Base-by-base conservation (phyloP, 2,888 invertebrate genomes). In the Drosophila meridiana region DNA sequence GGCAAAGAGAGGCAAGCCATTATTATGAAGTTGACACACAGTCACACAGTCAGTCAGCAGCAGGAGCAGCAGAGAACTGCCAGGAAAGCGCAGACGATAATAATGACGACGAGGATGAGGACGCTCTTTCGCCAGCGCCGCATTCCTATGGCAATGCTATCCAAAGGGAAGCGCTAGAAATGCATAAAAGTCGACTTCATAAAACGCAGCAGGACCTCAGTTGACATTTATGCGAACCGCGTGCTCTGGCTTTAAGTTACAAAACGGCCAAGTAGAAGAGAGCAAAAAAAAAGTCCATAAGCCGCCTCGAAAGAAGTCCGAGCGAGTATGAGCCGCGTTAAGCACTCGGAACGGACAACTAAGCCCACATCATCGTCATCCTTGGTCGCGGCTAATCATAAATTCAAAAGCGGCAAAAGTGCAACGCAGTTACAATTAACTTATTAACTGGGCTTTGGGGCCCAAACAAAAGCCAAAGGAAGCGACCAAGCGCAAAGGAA, bases 381-480 rank as follows among this genome's bases (percentile, higher is more conserved):
- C 63, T 56, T 47, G 73, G 73, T 53, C 68, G 68, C 58, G 65
- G 69, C 84, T 84, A 83, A 87, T 89, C 84, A 84, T 87, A 89
- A 87, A 83, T 87, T 87, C 76, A 73, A 84, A 87, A 83, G 79
- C 83, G 59, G 76, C 77, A 78, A 83, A 83, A 87, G 87, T 82
- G 83, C 88, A 89, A 79, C 76, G 82, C 80, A 80, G 80, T 80
- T 85, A 89, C 90, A 91, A 91, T 91, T 90, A 92, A 90, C 85
- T 91, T 91, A 91, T 91, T 91, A 91, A 90, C 84, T 81, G 81
- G 80, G 69, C 82, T 87, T 82, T 74, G 65, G 59, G 55, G 56
- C 56, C 66, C 70, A 73, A 76, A 72, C 77, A 75, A 82, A 78
- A 73, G 75, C 56, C 63, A 65, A 47, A 55, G 48, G 62, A 30